Evolutionary conservation across 2,113 vertebrate species (phyloP).

Genomic region (Fukomys damarensis): DNA sequence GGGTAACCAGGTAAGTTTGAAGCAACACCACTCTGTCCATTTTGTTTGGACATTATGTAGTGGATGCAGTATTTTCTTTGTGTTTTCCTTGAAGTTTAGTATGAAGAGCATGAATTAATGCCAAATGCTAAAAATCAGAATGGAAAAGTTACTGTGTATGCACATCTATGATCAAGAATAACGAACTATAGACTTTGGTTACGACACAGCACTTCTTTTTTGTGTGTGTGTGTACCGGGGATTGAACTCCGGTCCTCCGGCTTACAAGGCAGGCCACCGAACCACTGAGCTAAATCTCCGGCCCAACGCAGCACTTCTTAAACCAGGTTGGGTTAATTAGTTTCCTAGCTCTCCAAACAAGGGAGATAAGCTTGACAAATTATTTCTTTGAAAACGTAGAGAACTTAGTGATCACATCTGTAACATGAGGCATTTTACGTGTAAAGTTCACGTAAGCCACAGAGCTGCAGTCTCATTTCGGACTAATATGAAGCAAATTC

Average conservation of each 20-base stretch:
- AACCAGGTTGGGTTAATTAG: neutral
- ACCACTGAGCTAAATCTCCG: too few relatives aligned
- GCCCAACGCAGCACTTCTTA: fast-evolving
- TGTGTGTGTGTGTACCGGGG: too few relatives aligned
- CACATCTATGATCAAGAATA: neutral
- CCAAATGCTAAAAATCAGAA: neutral
- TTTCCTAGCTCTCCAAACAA: fast-evolving
- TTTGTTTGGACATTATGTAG: neutral
- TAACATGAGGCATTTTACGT: neutral
- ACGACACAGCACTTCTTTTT: fast-evolving
- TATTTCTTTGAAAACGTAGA: neutral
- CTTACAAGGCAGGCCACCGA: too few relatives aligned
- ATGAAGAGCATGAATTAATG: neutral
- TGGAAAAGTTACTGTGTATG: neutral
- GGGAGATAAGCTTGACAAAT: neutral
- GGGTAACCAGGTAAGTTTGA: too few relatives aligned
- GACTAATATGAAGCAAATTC: neutral
- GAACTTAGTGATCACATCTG: neutral
- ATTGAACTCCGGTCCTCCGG: too few relatives aligned
- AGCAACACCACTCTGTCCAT: neutral
- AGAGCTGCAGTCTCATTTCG: neutral
- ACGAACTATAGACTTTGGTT: neutral
- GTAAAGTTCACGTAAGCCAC: neutral
- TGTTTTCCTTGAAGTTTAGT: neutral
- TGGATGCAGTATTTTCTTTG: neutral